Evolutionary conservation across 1,140 invertebrate species (phyloP).

Genomic region (Mya arenaria): DNA sequence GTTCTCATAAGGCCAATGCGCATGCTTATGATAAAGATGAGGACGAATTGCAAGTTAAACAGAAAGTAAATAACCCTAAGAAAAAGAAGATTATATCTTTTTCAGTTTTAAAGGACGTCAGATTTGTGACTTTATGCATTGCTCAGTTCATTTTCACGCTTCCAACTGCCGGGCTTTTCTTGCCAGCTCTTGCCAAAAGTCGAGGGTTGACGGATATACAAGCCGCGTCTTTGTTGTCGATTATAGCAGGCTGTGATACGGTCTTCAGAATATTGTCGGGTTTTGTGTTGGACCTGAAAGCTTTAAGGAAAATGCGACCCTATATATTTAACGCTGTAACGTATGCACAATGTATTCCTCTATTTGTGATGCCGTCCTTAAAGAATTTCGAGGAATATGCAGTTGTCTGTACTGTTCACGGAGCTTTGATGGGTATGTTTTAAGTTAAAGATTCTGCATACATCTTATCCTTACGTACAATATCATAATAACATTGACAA

Average conservation of each 20-base stretch:
- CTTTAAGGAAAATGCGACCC: conserved; percentile 51
- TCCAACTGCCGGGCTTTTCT: conserved; percentile 15
- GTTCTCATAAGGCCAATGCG: too few species aligned
- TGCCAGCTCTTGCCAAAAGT: conserved; percentile 31
- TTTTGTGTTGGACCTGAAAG: conserved; percentile 58
- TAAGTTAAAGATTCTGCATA: too few species aligned
- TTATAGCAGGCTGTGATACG: conserved; percentile 60
- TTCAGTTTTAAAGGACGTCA: conserved; percentile 35
- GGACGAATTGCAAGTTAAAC: not conserved
- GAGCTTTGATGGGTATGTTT: conserved; percentile 11
- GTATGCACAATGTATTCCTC: conserved; percentile 54
- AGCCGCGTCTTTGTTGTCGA: conserved; percentile 63
- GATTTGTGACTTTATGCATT: conserved; percentile 25
- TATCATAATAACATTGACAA: too few species aligned
- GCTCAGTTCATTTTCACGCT: conserved; percentile 22
- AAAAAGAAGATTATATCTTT: conserved; percentile 31
- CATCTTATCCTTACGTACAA: too few species aligned
- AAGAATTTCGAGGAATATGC: conserved; percentile 57
- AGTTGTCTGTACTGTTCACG: conserved; percentile 41
- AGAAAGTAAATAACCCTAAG: not conserved
- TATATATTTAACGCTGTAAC: conserved; percentile 61
- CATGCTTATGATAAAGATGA: not conserved
- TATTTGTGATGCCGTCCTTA: conserved; percentile 56
- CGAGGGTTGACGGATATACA: conserved; percentile 43
- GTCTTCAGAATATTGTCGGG: conserved; percentile 58